Percentiles rank a stretch among this genome's conserved stretches.
phyloP scores from a whole-genome alignment of 2,113 vertebrate species.

The Apus apus region DNA sequence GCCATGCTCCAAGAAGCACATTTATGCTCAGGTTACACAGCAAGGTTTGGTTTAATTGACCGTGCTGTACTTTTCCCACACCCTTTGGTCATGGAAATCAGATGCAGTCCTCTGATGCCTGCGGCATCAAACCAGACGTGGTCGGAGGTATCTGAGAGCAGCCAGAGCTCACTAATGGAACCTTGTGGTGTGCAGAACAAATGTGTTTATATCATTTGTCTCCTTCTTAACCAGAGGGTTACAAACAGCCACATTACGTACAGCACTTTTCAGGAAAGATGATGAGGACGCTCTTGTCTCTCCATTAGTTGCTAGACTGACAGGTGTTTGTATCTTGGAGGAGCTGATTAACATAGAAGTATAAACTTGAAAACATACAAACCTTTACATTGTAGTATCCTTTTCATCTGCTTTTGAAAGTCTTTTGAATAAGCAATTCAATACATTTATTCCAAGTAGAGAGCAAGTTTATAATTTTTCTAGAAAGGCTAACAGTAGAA shows the following conservation, averaged over 20 bases:
- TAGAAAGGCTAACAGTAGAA: background rate
- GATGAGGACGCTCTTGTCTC: background rate
- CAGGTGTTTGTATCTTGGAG: background rate
- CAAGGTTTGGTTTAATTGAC: background rate
- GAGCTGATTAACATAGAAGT: background rate
- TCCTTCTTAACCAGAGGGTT: background rate
- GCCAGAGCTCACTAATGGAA: background rate
- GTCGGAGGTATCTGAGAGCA: background rate
- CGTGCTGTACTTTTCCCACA: background rate
- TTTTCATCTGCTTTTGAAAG: background rate
- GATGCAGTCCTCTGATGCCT: background rate
- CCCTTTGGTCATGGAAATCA: background rate
- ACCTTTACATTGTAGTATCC: background rate
- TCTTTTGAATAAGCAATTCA: background rate
- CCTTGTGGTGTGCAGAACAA: background rate
- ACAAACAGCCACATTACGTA: background rate
- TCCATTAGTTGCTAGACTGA: background rate
- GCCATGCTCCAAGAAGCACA: background rate
- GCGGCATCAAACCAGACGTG: background rate
- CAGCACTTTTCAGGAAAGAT: background rate
- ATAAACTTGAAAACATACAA: background rate
- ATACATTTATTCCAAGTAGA: background rate
- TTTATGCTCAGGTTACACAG: background rate
- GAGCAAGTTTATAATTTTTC: background rate
- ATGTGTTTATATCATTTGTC: background rate